Base-by-base conservation (phyloP, 2,113 vertebrate genomes). In the Campylorhamphus procurvoides region DNA sequence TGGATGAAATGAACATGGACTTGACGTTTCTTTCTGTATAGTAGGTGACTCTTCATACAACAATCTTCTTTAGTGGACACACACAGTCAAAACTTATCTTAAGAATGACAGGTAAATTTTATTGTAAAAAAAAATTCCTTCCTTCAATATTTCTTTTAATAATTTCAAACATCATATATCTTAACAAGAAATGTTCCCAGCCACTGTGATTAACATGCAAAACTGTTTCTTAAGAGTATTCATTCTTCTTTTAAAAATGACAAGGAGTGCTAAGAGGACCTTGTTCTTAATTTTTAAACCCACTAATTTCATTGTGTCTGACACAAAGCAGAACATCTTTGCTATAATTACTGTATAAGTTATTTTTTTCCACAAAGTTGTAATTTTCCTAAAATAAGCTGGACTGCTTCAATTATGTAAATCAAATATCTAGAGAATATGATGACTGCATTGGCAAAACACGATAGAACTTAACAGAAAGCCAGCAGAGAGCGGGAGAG, bases 301-400 rank as follows among this genome's bases (percentile, higher is more conserved):
- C 56, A 78, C 93, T 96, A 96, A 97, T 97, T 98, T 97, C 97
- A 96, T 97, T 97, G 96, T 97, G 94, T 87, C 89, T 96, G 93
- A 96, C 96, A 98, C 96, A 98, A 98, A 97, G 96, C 94, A 96
- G 97, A 96, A 96, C 95, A 97, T 97, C 97, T 96, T 95, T 96
- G 87, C 95, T 67, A 81, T 96, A 98, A 98, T 98, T 97, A 97
- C 86, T 96, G 95, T 95, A 97, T 96, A 98, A 97, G 95, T 96
- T 97, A 79, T 97, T 97, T 98, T 94, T 96, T 47, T 7, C 49
- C 44, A 40, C 93, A 84, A 98, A 98, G 93, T 98, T 97, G 95
- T 97, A 98, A 98, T 98, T 98, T 98, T 97, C 96, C 90, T 97
- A 97, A 98, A 98, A 98, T 98, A 98, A 98, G 89, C 95, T 88